phyloP scores from a whole-genome alignment of 1,140 invertebrate genomes.

The Neuroterus valhalla region DNA sequence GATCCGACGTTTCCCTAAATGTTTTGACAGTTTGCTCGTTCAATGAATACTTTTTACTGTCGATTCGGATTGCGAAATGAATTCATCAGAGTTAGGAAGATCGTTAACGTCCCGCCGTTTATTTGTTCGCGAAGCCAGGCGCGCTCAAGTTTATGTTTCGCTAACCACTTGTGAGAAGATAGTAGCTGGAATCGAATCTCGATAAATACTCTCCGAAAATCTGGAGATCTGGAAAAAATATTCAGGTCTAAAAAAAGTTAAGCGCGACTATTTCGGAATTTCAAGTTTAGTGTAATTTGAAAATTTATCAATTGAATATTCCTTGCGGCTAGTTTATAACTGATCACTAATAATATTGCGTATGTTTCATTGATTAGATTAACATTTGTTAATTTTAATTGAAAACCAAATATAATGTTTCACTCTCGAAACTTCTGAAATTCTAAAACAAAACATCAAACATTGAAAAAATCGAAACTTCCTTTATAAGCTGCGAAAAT shows the following conservation, averaged over 20 bases:
- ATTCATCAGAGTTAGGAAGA: constrained; percentile 13
- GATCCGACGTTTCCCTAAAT: constrained; percentile 20
- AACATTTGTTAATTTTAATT: too few species aligned
- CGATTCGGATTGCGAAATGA: constrained; percentile 17
- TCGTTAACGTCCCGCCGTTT: constrained; percentile 24
- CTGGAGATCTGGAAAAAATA: background rate
- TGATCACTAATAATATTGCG: too few species aligned
- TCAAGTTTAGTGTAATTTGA: too few species aligned
- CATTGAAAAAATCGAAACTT: too few species aligned
- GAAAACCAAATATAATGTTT: too few species aligned
- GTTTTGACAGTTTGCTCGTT: constrained; percentile 19
- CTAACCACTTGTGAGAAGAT: constrained; percentile 10
- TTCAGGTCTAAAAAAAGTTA: background rate
- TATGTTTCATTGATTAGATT: too few species aligned
- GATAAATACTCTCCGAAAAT: background rate
- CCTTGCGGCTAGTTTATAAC: too few species aligned
- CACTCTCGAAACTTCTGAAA: too few species aligned
- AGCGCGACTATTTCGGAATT: too few species aligned
- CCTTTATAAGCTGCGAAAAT: too few species aligned
- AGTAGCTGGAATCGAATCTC: background rate
- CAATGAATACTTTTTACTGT: constrained; percentile 28
- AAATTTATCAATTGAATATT: too few species aligned
- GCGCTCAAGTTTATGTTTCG: constrained; percentile 20
- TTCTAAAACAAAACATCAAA: too few species aligned
- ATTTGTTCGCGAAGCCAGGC: background rate